Base-by-base conservation (phyloP, 2,888 invertebrate species). In the Trachelus tabidus region DNA sequence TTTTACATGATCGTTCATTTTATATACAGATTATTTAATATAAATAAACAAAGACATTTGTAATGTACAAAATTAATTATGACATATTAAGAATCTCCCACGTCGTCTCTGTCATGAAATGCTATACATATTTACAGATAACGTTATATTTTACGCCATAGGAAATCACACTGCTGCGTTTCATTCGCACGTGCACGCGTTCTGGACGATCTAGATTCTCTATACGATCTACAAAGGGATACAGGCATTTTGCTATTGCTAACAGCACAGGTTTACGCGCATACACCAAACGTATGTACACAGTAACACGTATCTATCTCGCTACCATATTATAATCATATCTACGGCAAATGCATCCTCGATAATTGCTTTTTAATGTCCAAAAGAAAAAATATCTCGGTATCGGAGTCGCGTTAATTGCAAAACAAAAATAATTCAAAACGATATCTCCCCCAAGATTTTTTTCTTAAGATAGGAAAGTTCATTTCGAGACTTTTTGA, bases 11-110 rank as follows among this genome's bases (percentile, higher is more conserved):
- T 23, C 56, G 23, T 56, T 23, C 56, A 23, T 23, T 23, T 23
- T 79, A 80, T 80, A 78, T 82, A 89, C 88, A 89, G 77, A 84
- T 85, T 89, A 89, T 90, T 89, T 89, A 90, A 90, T 89, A 90
- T 90, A 90, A 90, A 90, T 90, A 89, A 88, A 86, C 80, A 82
- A 77, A 79, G 81, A 82, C 81, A 84, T 84, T 87, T 86, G 86
- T 88, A 87, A 89, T 88, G 84, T 89, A 89, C 87, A 89, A 89
- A 88, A 87, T 84, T 84, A 86, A 80, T 79, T 73, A 37, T 68
- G 75, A 79, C 69, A 76, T 76, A 75, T 71, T 34, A 69, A 34
- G 69, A 73, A 68, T 79, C 34, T 71, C 35, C 68, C 69, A 76
- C 77, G 68, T 73, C 23, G 74, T 73, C 77, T 77, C 80, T 86